Base-by-base conservation (phyloP, 2,888 invertebrate genomes). In the Sialis lutaria region DNA sequence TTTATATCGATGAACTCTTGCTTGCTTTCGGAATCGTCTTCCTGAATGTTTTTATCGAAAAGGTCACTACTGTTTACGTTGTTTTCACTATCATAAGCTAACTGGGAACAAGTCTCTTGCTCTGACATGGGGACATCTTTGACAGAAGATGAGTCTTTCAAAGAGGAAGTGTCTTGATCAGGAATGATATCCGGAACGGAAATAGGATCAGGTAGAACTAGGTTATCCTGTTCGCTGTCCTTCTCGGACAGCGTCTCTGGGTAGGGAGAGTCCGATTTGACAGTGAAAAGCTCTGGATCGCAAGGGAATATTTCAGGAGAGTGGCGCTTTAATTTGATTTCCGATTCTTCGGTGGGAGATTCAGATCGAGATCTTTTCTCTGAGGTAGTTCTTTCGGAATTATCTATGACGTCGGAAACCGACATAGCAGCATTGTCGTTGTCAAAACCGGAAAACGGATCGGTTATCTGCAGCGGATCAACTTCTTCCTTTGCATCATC, bases 391-490 rank as follows among this genome's bases (percentile, higher is more conserved):
- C 10, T 31, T 7, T 22, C 39, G 6, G 46, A 34, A 12, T 8
- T n/a, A 6, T 41, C 42, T 33, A 22, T 22, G 6, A 33, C 34
- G 12, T 46, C 46, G 1, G 40, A 34, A 9, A 42, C 42, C 1
- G 42, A 42, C 42, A 42, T 42, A 10, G 42, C 42, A 10, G 42
- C 42, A 42, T 42, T 42, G 13, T 42, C 42, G 31, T 22, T 8
- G n/a, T 45, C 45, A 2, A 32, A 30, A 10, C 34, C 33, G 6
- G 6, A 10, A 9, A 47, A 30, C 34, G 42, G 13, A 42, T 54
- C 53, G 13, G 51, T 48, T 13, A 52, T 49, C 39, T 51, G 50
- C 40, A 55, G 44, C 2, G 54, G 53, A 47, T 52, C 53, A 13
- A 53, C 53, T 42, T 52, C 55, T 12, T 54, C 54, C 6, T 33